Evolutionary conservation across 1,140 invertebrate genomes (phyloP), one percentile per base, ranked within the genome.

Genomic region (Drosophila oshimai): DNA sequence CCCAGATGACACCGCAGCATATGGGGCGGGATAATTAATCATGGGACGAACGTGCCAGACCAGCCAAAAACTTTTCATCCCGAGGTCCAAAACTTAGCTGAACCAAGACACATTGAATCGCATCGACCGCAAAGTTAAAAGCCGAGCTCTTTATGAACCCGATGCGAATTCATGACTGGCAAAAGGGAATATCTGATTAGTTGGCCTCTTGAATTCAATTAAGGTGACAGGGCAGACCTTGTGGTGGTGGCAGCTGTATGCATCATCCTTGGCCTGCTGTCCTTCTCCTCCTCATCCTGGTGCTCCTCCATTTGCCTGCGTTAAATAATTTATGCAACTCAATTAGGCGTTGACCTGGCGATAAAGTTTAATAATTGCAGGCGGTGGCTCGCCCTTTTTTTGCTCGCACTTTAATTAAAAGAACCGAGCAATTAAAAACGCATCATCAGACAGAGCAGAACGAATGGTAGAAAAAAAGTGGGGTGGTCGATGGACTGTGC

Each of bases 21-120:
- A 84, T 84, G 79, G 70, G 60, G 22, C 46, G 67, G 79, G 50
- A 79, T 86, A 84, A 86, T 84, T 84, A 84, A 84, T 84, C 80
- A 84, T 84, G 42, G 58, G 29, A 49, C 44, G 70, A 74, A 84
- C 80, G 79, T 84, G 79, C 70, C 55, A 12, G 45, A 37, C 46
- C 49, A 50, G 47, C 50, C 70, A 51, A 80, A 67, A 78, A 79
- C 50, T 80, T 79, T 57, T 47, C 29, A 50, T 34, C 10, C 26
- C 20, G 6, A 9, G 7, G 6, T n/a, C n/a, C 6, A 39, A 37
- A 49, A 44, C 45, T 62, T 26, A 41, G 28, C 28, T 41, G 28
- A 50, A 65, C 22, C 29, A 22, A 26, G 33, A 36, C 28, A 60
- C 58, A 39, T 44, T 33, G 51, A 39, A 57, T 67, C 61, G 45